These are phyloP conservation scores for Parapsyche elsis DNA, from an alignment of 1,140 invertebrate genomes.

Conservation along the genomic window DNA sequence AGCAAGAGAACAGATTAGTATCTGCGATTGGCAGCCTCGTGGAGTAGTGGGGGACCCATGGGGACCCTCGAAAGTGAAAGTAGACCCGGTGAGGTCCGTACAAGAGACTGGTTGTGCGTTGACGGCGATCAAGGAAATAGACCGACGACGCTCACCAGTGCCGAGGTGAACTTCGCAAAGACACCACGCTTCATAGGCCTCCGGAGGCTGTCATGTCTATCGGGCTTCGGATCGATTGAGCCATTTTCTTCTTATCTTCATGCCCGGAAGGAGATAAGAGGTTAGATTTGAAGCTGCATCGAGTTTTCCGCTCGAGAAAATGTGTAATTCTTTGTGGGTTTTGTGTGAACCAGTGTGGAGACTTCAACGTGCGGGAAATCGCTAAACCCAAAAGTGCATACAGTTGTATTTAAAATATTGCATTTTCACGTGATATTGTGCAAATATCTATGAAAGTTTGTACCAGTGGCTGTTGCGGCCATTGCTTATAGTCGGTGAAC, in stretches of 20 bases:
- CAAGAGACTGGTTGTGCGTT: slow-evolving; percentile 35
- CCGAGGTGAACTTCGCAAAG: not conserved
- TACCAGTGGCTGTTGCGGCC: too few species aligned
- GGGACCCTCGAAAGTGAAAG: slow-evolving; percentile 47
- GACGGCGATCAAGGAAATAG: slow-evolving; percentile 44
- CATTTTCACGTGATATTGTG: too few species aligned
- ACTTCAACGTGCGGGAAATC: not conserved
- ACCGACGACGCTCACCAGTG: slow-evolving; percentile 39
- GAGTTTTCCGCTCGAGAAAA: not conserved
- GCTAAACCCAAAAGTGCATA: not conserved
- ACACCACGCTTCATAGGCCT: slow-evolving; percentile 7
- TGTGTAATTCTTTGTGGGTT: not conserved
- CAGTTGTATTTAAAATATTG: too few species aligned
- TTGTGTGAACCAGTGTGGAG: not conserved
- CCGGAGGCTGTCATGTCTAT: not conserved
- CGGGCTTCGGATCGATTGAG: too few species aligned
- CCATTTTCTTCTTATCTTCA: not conserved
- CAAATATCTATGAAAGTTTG: too few species aligned
- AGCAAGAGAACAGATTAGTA: slow-evolving; percentile 3
- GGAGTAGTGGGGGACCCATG: not conserved
- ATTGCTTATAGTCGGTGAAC: too few species aligned
- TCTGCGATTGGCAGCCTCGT: slow-evolving; percentile 12
- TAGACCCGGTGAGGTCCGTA: slow-evolving; percentile 24
- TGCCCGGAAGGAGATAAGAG: not conserved
- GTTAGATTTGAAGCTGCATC: not conserved